Evolutionary conservation across 1,140 invertebrate genomes (phyloP), one percentile per base, ranked within the genome.

Genomic region (Proctacanthus coquilletti): DNA sequence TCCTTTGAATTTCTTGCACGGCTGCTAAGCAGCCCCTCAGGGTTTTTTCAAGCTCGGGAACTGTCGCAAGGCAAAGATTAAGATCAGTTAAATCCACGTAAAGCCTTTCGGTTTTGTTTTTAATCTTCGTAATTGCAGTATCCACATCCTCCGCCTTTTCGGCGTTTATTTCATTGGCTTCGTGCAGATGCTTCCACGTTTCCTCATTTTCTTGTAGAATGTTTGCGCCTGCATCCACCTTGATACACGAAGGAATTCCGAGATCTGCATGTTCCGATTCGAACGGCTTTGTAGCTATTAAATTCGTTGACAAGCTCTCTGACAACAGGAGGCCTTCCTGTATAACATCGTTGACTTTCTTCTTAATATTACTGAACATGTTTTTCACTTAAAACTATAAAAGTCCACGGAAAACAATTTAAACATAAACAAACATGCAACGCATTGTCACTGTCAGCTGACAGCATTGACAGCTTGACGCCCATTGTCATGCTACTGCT

Each of bases 131-230:
- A 42, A 78, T 72, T 25, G 70, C 45, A 21, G 51, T 51, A 53
- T 76, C 74, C 2, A 72, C 64, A 39, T 64, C 54, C 42, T 71
- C 65, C 9, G 75, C 74, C 49, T 66, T 68, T 27, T 52, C 58
- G 1, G 73, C 71, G 55, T 77, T 78, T 38, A 70, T 65, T 46
- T 77, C 71, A 21, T 73, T 68, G 6, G 70, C 50, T 18, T 65
- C 60, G 45, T 79, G 75, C 15, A 80, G 49, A 31, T 74, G 65
- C 42, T 68, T 69, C 77, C 77, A 80, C 17, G 50, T 49, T 15
- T 52, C 49, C 40, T 59, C 56, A 23, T 59, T 56, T 36, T 55
- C 55, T 21, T 51, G 44, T 23, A 60, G 27, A 15, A 59, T 33
- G 43, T 51, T 50, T 18, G 49, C 53, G 10, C 56, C 56, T 1